phyloP scores from a whole-genome alignment of 2,797 vertebrate species.

The Thripadectes ignobilis region DNA sequence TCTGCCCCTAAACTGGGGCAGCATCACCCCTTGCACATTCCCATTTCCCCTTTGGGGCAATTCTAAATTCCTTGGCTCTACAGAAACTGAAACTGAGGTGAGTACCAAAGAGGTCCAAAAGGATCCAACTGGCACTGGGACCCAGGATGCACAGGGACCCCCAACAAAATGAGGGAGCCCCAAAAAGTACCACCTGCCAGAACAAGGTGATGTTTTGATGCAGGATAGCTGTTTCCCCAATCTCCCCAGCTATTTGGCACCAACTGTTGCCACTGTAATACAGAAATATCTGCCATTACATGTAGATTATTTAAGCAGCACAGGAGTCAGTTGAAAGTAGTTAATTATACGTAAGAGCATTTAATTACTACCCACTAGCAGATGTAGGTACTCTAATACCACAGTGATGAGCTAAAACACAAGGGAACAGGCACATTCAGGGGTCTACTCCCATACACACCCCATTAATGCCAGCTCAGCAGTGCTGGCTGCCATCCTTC shows the following conservation, averaged over 20 bases:
- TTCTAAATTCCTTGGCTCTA: not conserved
- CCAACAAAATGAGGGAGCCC: not conserved
- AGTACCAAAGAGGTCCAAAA: not conserved
- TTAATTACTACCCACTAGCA: conserved; percentile 12
- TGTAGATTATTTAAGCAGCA: not conserved
- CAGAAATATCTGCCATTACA: not conserved
- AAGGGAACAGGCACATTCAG: not conserved
- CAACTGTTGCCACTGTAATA: not conserved
- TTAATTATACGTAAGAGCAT: conserved; percentile 10
- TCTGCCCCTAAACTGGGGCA: accelerated
- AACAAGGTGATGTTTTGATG: not conserved
- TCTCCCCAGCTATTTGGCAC: not conserved
- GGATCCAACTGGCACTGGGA: accelerated
- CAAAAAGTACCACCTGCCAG: not conserved
- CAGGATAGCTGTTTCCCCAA: not conserved
- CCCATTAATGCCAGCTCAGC: not conserved
- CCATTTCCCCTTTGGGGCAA: not conserved
- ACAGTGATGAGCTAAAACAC: not conserved
- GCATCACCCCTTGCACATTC: not conserved
- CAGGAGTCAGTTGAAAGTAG: not conserved
- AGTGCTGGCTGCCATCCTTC: not conserved
- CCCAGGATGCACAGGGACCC: not conserved
- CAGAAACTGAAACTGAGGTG: not conserved
- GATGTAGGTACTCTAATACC: not conserved
- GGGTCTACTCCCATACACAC: not conserved